Evolutionary conservation across 2,888 invertebrate genomes (phyloP), one percentile per base, ranked within the genome.

Genomic region (Cerceris rybyensis): DNA sequence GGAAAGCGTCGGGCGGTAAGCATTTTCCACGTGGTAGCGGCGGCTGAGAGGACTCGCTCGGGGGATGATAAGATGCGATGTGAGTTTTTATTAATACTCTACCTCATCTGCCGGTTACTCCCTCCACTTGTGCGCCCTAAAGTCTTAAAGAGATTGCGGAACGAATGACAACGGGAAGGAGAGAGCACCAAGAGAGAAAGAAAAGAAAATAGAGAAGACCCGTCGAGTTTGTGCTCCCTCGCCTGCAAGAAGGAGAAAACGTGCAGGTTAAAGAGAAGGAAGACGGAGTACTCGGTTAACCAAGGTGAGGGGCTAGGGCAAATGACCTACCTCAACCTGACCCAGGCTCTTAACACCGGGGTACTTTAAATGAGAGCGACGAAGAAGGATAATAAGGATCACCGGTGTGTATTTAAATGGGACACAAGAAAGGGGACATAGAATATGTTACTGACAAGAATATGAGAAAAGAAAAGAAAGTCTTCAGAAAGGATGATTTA

Each of bases 41-140:
- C 75, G 78, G 79, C 69, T 76, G 80, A 82, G 81, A 78, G 82
- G 80, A 64, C 81, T 79, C 78, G 81, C 73, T 63, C 70, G 69
- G 70, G 79, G 81, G 77, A 85, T 82, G 85, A 86, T 86, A 87
- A 83, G 85, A 87, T 83, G 86, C 80, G 84, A 85, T 84, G 84
- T 78, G 80, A 85, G 84, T 81, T 86, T 87, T 86, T 86, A 87
- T 86, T 87, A 87, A 87, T 87, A 86, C 82, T 86, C 85, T 72
- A 74, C 82, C 80, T 84, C 83, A 78, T 84, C 84, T 83, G 79
- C 75, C 75, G 65, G 76, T 76, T 77, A 75, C 76, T 54, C 75
- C 66, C 63, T 70, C 70, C 65, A 55, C 59, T 69, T 66, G 41
- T 41, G 46, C 79, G 66, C 78, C 82, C 74, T 82, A 80, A 84